Percentiles rank a stretch among this genome's conserved stretches.
These are phyloP conservation scores for Paramormyrops hopkinsi DNA, from an alignment of 2,797 vertebrate species.

Conservation along the genomic window DNA sequence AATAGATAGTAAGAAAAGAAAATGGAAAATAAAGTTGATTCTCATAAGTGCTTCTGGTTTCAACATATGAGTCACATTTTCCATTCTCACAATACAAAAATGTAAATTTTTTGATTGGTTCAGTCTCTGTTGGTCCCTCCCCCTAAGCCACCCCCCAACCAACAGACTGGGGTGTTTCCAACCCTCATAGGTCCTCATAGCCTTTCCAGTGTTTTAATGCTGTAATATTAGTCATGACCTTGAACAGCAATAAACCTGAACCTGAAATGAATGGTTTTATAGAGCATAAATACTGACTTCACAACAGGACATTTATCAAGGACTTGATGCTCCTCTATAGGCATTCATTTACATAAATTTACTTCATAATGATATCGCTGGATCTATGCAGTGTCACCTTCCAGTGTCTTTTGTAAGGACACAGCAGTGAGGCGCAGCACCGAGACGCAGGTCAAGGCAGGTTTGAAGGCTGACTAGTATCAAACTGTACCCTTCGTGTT, in stretches of 20 bases:
- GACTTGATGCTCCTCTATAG: neutral
- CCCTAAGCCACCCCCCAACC: constrained; percentile 7
- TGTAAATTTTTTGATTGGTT: constrained; percentile 36
- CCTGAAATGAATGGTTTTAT: constrained; percentile 16
- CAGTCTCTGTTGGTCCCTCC: constrained; percentile 15
- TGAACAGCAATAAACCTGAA: neutral
- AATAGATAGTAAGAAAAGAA: constrained; percentile 41
- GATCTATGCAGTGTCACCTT: neutral
- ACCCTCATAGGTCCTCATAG: constrained; percentile 9
- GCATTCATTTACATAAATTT: neutral
- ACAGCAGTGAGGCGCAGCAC: neutral
- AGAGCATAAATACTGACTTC: neutral
- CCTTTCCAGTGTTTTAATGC: neutral
- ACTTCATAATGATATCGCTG: neutral
- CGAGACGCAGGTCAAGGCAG: neutral
- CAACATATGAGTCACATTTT: constrained; percentile 54
- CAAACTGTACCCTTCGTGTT: neutral
- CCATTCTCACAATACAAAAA: constrained; percentile 43
- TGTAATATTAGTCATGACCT: constrained; percentile 7
- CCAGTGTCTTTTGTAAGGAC: neutral
- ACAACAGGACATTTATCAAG: neutral
- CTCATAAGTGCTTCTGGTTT: constrained; percentile 48
- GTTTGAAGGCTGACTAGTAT: neutral
- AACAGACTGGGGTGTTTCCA: constrained; percentile 20
- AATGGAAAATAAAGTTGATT: constrained; percentile 25